Conservation (phyloP, 2,888 invertebrate species). For the Harpalus rufipes region DNA sequence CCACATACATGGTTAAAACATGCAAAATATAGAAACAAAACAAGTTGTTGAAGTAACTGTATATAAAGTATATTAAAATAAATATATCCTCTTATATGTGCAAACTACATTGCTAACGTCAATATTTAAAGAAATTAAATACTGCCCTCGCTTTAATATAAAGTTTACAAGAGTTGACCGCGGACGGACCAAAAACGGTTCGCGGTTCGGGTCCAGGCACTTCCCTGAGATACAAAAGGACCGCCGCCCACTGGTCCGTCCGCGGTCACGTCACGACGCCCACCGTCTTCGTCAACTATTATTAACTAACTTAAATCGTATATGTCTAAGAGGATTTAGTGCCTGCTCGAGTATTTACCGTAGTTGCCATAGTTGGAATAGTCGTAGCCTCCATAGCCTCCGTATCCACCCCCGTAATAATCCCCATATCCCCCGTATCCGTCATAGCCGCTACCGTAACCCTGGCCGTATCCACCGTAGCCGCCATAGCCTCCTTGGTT, state of each 20-base stretch:
- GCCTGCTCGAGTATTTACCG: conserved; percentile 82
- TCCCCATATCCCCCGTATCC: conserved; percentile 85
- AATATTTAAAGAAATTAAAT: conserved; percentile 67
- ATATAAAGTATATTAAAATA: conserved; percentile 68
- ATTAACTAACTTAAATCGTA: conserved; percentile 70
- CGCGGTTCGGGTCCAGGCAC: conserved; percentile 60
- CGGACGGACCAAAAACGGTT: conserved; percentile 48
- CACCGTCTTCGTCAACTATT: conserved; percentile 35
- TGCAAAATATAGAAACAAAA: conserved; percentile 74
- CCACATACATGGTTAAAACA: conserved; percentile 78
- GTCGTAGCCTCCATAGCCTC: conserved; percentile 89
- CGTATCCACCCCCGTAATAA: conserved; percentile 87
- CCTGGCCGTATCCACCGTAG: conserved; percentile 85
- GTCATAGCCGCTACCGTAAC: conserved; percentile 86
- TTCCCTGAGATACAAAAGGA: conserved; percentile 67
- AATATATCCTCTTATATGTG: conserved; percentile 67
- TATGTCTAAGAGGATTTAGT: conserved; percentile 71
- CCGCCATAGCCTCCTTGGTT: conserved; percentile 83
- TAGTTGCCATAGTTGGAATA: conserved; percentile 90
- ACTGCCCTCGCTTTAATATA: conserved; percentile 67
- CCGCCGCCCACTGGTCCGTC: conserved; percentile 58
- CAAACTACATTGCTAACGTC: conserved; percentile 68
- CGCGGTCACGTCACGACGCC: conserved; percentile 59
- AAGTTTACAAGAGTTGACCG: conserved; percentile 62
- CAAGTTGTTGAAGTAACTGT: conserved; percentile 73